phyloP scores from a whole-genome alignment of 2,113 vertebrate genomes.

The Tenebrosternarchus preto region DNA sequence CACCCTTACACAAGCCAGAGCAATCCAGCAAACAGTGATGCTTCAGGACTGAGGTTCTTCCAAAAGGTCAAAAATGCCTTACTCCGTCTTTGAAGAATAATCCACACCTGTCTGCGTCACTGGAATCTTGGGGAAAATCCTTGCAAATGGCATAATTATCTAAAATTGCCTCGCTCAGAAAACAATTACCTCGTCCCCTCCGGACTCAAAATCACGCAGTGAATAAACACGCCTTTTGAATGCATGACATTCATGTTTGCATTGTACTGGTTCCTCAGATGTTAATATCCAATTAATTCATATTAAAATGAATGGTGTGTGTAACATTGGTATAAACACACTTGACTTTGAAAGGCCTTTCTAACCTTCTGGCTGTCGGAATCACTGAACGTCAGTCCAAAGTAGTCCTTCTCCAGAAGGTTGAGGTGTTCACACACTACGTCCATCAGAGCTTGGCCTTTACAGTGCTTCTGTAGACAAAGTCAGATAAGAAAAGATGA shows the following conservation, averaged over 20 bases:
- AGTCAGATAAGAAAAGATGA: constrained; percentile 42
- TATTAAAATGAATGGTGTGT: neutral
- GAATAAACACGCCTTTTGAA: constrained; percentile 26
- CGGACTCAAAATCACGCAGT: neutral
- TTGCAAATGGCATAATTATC: constrained; percentile 47
- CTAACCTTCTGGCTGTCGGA: constrained; percentile 95
- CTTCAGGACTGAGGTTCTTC: neutral
- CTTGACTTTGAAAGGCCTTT: constrained; percentile 19
- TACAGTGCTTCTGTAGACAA: constrained; percentile 85
- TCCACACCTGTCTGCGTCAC: constrained; percentile 41
- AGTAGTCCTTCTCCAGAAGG: constrained; percentile 97
- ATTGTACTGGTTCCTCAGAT: constrained; percentile 1
- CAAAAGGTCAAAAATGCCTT: constrained; percentile 1
- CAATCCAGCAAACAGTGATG: neutral
- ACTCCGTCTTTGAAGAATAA: neutral
- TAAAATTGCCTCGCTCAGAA: constrained; percentile 49
- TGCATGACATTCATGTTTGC: neutral
- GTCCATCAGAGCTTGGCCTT: constrained; percentile 90
- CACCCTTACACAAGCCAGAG: neutral
- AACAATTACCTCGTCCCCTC: constrained; percentile 48
- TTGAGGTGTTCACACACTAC: constrained; percentile 95
- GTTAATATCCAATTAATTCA: neutral
- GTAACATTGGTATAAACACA: neutral
- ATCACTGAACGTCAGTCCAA: constrained; percentile 91
- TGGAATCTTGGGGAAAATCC: constrained; percentile 30